Evolutionary conservation across 2,888 invertebrate species (phyloP).

Genomic region (Stramonita haemastoma): DNA sequence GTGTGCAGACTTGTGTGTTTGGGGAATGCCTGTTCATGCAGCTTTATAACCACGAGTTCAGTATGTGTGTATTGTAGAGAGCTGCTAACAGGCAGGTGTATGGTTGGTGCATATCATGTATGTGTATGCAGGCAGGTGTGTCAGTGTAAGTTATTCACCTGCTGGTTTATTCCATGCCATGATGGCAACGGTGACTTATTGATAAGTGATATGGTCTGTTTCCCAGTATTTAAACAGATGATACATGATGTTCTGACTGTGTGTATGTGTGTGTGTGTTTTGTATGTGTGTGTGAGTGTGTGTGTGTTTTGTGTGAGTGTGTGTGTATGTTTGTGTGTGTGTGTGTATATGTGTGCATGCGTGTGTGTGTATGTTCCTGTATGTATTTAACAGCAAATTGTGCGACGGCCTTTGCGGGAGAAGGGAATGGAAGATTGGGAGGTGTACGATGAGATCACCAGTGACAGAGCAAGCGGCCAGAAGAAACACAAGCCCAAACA

Average conservation of each 20-base stretch:
- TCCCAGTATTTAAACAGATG: no score
- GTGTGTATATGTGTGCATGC: not conserved
- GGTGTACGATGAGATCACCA: slow-evolving; percentile 60
- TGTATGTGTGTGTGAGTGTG: not conserved
- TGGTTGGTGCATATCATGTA: no score
- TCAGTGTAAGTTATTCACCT: no score
- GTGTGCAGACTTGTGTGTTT: no score
- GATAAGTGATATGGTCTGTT: not conserved
- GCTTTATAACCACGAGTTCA: no score
- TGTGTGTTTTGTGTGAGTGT: not conserved
- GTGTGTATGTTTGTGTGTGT: not conserved
- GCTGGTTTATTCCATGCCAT: no score
- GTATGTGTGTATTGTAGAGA: no score
- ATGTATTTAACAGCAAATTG: slow-evolving; percentile 51
- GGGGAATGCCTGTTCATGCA: no score
- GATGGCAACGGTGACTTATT: not conserved
- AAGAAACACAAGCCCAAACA: not conserved
- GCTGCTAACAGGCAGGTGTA: no score
- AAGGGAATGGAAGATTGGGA: slow-evolving; percentile 65
- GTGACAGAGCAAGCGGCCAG: not conserved
- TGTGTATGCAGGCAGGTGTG: no score
- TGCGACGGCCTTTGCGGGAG: slow-evolving; percentile 49
- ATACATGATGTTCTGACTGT: not conserved
- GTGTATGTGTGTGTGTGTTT: not conserved
- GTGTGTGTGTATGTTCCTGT: not conserved